A percentile compares a stretch with the other conserved stretches of the same genome.
Evolutionary conservation across 2,888 invertebrate species (phyloP).

Genomic region (Sarcophaga caerulescens): DNA sequence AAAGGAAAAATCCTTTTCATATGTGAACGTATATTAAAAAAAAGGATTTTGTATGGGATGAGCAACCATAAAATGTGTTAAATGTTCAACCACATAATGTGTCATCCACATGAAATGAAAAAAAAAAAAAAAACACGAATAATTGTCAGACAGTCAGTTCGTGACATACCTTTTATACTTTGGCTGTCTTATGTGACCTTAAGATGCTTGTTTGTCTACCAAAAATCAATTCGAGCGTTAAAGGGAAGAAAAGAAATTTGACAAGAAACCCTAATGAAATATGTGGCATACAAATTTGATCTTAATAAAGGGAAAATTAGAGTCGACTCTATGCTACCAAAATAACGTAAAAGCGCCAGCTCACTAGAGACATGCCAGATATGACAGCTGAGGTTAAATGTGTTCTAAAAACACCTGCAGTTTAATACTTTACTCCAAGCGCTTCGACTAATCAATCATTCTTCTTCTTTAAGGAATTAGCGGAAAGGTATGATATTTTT

Average conservation of each 20-base stretch:
- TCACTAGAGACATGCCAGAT: too few relatives aligned
- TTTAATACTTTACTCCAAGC: too few relatives aligned
- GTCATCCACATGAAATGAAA: conserved; percentile 13
- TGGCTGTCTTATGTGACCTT: not conserved
- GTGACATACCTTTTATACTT: not conserved
- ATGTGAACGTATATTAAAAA: not conserved
- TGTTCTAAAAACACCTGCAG: too few relatives aligned
- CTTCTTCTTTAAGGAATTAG: too few relatives aligned
- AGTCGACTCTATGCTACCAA: too few relatives aligned
- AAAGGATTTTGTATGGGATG: conserved; percentile 3
- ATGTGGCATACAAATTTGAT: too few relatives aligned
- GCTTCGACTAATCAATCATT: too few relatives aligned
- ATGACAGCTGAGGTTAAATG: too few relatives aligned
- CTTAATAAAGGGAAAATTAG: too few relatives aligned
- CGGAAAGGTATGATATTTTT: too few relatives aligned
- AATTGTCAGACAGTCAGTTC: not conserved
- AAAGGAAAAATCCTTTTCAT: conserved; percentile 23
- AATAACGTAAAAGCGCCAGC: too few relatives aligned
- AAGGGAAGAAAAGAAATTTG: not conserved
- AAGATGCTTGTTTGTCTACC: not conserved
- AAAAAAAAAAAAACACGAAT: not conserved
- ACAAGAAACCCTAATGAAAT: not conserved
- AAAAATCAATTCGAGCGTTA: not conserved
- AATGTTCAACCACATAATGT: conserved; percentile 49
- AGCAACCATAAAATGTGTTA: conserved; percentile 39